Conservation (phyloP, 2,797 vertebrate genomes). For the Okamejei kenojei region DNA sequence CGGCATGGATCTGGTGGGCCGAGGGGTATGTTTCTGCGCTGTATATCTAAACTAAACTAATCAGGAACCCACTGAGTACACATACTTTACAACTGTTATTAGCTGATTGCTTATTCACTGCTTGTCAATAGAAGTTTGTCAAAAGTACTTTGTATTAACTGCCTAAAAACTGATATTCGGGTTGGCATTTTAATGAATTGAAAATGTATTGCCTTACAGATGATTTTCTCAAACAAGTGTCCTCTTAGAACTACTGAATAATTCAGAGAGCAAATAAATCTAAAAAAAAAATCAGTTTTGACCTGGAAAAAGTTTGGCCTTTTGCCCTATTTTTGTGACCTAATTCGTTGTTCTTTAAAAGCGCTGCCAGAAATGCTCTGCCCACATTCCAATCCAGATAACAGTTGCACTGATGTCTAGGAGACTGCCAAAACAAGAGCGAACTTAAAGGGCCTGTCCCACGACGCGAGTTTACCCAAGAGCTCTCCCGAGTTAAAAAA, state of each 20-base stretch:
- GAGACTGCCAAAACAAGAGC: background rate
- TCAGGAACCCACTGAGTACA: too few species aligned
- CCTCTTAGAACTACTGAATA: background rate
- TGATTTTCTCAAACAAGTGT: background rate
- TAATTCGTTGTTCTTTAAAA: background rate
- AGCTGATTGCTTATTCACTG: background rate
- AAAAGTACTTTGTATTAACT: background rate
- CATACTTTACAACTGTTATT: background rate
- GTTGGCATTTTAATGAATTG: background rate
- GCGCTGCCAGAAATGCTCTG: background rate
- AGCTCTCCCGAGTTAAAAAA: too few species aligned
- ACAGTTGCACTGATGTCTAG: background rate
- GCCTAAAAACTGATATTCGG: background rate
- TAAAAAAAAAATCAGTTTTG: background rate
- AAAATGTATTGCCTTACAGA: background rate
- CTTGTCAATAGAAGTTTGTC: background rate
- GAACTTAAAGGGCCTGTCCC: background rate
- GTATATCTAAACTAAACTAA: too few species aligned
- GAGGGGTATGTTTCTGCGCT: too few species aligned
- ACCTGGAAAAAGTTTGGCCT: background rate
- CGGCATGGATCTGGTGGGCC: too few species aligned
- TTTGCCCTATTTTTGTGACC: background rate
- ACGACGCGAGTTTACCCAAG: too few species aligned
- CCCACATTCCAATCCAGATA: background rate
- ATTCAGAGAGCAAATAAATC: background rate